Conservation (phyloP, 1,140 invertebrate species). For the Ceratina calcarata region DNA sequence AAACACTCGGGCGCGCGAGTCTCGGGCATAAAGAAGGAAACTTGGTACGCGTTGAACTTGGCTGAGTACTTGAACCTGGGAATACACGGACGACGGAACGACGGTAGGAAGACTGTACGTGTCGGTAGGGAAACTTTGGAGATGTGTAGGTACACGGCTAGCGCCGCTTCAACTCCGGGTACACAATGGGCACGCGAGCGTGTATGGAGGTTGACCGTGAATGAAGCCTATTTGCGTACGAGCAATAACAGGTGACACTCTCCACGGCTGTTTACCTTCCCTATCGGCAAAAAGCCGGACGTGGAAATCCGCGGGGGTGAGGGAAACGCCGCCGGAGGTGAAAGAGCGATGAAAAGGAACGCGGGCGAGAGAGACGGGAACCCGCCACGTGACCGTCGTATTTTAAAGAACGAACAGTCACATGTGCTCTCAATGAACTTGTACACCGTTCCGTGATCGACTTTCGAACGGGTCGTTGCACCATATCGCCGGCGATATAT, state of each 20-base stretch:
- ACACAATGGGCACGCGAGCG: constrained; percentile 35
- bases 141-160: constrained; percentile 6
- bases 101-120: not conserved
- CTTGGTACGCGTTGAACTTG: not conserved
- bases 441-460: constrained; percentile 12
- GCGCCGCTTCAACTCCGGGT: not conserved
- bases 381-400: constrained; percentile 57
- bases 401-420: constrained; percentile 50
- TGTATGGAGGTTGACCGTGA: constrained; percentile 65
- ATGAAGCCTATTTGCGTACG: constrained; percentile 75
- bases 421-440: constrained; percentile 2
- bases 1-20: no score
- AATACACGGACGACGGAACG: not conserved
- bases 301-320: constrained; percentile 54
- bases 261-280: constrained; percentile 71
- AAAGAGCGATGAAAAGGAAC: not conserved
- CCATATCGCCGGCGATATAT: not conserved
- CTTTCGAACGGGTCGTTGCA: constrained; percentile 24
- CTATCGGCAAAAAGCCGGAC: constrained; percentile 72
- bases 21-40: not conserved
- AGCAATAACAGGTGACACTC: constrained; percentile 76
- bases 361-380: constrained; percentile 23
- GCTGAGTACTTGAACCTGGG: not conserved
- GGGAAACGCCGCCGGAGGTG: constrained; percentile 16
- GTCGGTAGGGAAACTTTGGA: constrained; percentile 5